These are phyloP conservation scores for Cinara cedri DNA, from an alignment of 2,888 invertebrate genomes.

Conservation along the genomic window DNA sequence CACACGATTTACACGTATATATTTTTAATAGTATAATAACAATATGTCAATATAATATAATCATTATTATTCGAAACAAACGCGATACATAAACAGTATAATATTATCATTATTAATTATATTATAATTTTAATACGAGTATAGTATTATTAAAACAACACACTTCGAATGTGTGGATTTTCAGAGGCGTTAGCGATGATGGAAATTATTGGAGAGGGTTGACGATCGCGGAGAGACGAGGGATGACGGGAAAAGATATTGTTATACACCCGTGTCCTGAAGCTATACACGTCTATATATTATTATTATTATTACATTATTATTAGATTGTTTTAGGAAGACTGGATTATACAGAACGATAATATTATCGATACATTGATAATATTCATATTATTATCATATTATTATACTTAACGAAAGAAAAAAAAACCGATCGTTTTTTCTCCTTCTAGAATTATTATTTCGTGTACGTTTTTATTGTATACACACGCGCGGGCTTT, in stretches of 20 bases:
- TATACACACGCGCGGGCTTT: neutral
- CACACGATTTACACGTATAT: no score
- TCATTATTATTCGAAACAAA: no score
- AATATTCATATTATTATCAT: slow-evolving; percentile 5
- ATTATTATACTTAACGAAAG: neutral
- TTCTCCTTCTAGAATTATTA: slow-evolving; percentile 6
- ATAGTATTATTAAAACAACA: no score
- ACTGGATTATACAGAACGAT: slow-evolving; percentile 42
- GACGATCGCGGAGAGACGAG: neutral
- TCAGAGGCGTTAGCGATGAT: neutral
- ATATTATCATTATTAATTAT: no score
- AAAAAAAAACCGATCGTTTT: no score
- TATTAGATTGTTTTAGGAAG: slow-evolving; percentile 43
- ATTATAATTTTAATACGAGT: no score
- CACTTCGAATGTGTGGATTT: slow-evolving; percentile 1
- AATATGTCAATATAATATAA: no score
- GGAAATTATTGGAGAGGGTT: slow-evolving; percentile 5
- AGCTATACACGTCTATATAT: no score
- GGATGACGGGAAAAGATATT: slow-evolving; percentile 13
- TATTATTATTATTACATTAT: no score
- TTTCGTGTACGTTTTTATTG: no score
- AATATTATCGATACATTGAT: slow-evolving; percentile 6
- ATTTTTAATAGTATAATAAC: no score
- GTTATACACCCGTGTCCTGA: slow-evolving; percentile 36
- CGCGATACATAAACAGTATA: no score